A percentile compares a stretch with the other conserved stretches of the same genome.
These are phyloP conservation scores for Oreochromis spilurus DNA, from an alignment of 2,113 vertebrate species.

Conservation along the genomic window DNA sequence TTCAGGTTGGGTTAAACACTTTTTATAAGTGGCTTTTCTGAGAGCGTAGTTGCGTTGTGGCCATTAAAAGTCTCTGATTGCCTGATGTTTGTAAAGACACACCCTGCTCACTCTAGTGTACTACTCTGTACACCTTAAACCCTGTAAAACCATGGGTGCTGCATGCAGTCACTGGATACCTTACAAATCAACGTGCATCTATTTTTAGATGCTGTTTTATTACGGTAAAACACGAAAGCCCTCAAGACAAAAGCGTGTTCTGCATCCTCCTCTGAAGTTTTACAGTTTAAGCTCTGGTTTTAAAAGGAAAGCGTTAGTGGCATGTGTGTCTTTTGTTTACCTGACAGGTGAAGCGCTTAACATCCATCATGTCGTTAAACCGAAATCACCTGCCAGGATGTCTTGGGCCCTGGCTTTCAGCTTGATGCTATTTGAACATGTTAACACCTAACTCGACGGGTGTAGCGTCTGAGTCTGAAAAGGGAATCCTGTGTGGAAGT, in stretches of 20 bases:
- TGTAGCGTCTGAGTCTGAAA: not conserved
- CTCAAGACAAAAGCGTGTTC: conserved; percentile 19
- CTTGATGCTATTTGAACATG: not conserved
- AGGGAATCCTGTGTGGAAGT: not conserved
- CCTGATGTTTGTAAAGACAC: conserved; percentile 24
- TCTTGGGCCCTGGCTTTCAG: not conserved
- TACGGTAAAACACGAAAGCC: not conserved
- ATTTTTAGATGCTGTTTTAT: not conserved
- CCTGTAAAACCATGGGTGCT: not conserved
- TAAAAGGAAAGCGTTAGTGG: conserved; percentile 33
- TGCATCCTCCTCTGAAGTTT: not conserved
- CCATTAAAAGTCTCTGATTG: conserved; percentile 16
- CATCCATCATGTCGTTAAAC: not conserved
- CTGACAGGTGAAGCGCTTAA: not conserved
- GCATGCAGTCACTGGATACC: not conserved
- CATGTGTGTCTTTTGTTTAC: conserved; percentile 44
- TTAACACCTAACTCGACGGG: not conserved
- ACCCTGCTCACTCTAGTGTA: not conserved
- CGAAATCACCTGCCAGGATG: accelerated
- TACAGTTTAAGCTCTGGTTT: not conserved
- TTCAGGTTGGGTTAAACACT: not conserved
- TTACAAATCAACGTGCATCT: not conserved
- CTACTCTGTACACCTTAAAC: not conserved
- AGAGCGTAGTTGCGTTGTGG: not conserved
- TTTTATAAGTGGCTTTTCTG: conserved; percentile 1